These are phyloP conservation scores for Idaea biselata DNA, from an alignment of 2,888 invertebrate genomes.

Conservation along the genomic window DNA sequence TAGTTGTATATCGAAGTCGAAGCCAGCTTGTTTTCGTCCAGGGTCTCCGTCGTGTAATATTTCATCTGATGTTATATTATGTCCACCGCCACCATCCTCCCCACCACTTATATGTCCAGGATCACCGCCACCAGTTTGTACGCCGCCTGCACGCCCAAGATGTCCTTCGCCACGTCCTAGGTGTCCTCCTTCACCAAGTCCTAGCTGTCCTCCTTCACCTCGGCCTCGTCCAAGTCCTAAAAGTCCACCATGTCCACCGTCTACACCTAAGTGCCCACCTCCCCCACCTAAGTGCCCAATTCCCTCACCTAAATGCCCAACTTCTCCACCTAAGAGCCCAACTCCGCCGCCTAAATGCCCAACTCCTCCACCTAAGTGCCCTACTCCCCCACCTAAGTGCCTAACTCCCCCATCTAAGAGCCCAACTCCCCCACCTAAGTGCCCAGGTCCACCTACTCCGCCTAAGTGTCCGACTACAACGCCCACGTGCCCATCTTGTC, in stretches of 20 bases:
- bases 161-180: too few relatives aligned
- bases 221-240: too few relatives aligned
- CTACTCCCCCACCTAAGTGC: background rate
- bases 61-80: background rate
- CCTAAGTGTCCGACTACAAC: too few relatives aligned
- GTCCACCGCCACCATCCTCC: background rate
- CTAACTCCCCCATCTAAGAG: background rate
- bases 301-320: background rate
- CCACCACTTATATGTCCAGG: too few relatives aligned
- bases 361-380: background rate
- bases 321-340: background rate
- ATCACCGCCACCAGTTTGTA: too few relatives aligned
- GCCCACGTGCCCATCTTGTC: background rate
- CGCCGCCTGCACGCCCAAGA: too few relatives aligned
- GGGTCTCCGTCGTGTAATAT: slow-evolving; percentile 9
- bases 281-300: background rate
- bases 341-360: background rate
- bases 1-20: slow-evolving; percentile 28
- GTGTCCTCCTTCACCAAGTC: too few relatives aligned
- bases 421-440: background rate
- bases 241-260: too few relatives aligned
- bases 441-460: too few relatives aligned
- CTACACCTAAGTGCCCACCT: too few relatives aligned
- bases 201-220: too few relatives aligned
- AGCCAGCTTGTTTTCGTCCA: slow-evolving; percentile 29